Conservation (phyloP, 2,113 vertebrate species). For the Hippoglossus stenolepis region DNA sequence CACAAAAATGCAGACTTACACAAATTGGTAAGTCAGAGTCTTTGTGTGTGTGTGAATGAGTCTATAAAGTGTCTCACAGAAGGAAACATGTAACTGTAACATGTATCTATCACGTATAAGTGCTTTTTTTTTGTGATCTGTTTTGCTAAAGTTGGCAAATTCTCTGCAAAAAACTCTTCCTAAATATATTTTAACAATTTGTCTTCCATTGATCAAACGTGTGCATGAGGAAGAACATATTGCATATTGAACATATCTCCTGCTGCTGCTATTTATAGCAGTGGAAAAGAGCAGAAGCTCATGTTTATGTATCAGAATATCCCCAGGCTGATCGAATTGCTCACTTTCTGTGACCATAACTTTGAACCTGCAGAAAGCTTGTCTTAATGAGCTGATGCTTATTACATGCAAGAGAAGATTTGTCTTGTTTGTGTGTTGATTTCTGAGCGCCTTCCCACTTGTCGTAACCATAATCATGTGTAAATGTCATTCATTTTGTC, state of each 20-base stretch:
- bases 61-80: neutral
- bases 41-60: constrained; percentile 15
- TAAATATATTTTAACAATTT: neutral
- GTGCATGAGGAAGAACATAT: constrained; percentile 34
- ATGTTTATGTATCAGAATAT: constrained; percentile 73
- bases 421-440: constrained; percentile 31
- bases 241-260: constrained; percentile 51
- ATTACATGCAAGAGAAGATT: constrained; percentile 36
- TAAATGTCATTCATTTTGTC: constrained; percentile 44
- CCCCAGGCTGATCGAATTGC: constrained; percentile 38
- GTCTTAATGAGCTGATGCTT: constrained; percentile 50
- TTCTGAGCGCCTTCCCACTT: constrained; percentile 3
- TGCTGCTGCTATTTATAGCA: constrained; percentile 60
- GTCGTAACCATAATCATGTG: constrained; percentile 13
- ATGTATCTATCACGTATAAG: neutral
- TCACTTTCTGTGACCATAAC: constrained; percentile 42
- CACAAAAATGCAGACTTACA: constrained; percentile 81
- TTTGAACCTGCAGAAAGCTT: constrained; percentile 44
- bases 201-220: constrained; percentile 15
- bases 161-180: neutral
- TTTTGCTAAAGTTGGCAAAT: neutral
- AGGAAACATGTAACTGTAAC: constrained; percentile 8
- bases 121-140: neutral
- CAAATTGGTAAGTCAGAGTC: constrained; percentile 82
- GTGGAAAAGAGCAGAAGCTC: constrained; percentile 50